Base-by-base conservation (phyloP, 2,888 invertebrate genomes). In the Strigamia crassipes region DNA sequence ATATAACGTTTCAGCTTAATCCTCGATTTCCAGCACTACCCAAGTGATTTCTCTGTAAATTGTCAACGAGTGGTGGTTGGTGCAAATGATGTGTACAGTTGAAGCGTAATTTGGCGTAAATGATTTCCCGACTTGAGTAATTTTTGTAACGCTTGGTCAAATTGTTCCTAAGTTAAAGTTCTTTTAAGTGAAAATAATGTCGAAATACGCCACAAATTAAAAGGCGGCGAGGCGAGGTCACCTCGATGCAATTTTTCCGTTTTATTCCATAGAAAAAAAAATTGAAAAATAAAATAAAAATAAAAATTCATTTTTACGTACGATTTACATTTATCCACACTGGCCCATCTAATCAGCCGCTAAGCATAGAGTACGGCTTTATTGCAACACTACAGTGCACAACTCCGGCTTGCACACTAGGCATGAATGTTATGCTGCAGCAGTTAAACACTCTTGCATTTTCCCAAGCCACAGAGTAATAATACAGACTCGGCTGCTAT, bases 31-130 rank as follows among this genome's bases (percentile, higher is more conserved):
- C 18, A 6, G n/a, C 13, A 51, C n/a, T 51, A 51, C 51, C 51
- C 51, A n/a, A 51, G 51, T n/a, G n/a, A 51, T 51, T 51, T 51
- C 51, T 51, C 51, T 18, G 51, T 51, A 51, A 51, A 51, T 51
- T 51, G 51, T 51, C 51, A 51, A 51, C 51, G 51, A 51, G n/a
- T 51, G 51, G 51, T 51, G 51, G n/a, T 18, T 51, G 51, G 51
- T 51, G 51, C 51, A 51, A 51, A 51, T 51, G 51, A 51, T 51
- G 51, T 51, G n/a, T 51, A n/a, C n/a, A 51, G 6, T 12, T n/a
- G 1, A 51, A 51, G 51, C 51, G 51, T 51, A 51, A 51, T 51
- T 51, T 51, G 51, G 51, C 51, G 18, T 51, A 51, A 51, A 51
- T 51, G 51, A 51, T 51, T 51, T 51, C 51, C 3, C 42, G 51